Percentiles rank a stretch among this genome's conserved stretches.
Evolutionary conservation across 2,888 invertebrate genomes (phyloP).

Genomic region (Creontiades dilutus): DNA sequence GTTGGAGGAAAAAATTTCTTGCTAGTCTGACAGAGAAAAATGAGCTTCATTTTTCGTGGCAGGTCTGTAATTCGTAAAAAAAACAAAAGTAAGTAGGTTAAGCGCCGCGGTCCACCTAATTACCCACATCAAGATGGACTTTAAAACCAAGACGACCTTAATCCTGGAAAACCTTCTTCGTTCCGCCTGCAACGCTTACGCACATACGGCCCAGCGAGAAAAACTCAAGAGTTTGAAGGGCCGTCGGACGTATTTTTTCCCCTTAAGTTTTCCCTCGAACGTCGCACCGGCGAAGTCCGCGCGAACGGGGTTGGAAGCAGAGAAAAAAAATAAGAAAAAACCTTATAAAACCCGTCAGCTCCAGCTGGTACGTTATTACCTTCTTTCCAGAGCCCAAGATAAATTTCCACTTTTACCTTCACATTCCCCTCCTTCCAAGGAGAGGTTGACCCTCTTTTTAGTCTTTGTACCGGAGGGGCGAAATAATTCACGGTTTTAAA

Average conservation of each 20-base stretch:
- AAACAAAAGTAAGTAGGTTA: neutral
- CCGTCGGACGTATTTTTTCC: slow-evolving; percentile 13
- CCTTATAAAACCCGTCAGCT: slow-evolving; percentile 70
- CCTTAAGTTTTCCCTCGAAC: neutral
- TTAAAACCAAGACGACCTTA: neutral
- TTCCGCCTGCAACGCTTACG: neutral
- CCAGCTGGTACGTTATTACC: slow-evolving; percentile 70
- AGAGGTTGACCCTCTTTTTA: slow-evolving; percentile 53
- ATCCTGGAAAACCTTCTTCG: slow-evolving; percentile 40
- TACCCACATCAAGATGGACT: slow-evolving; percentile 6
- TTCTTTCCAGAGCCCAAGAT: slow-evolving; percentile 59
- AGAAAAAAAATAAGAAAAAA: no score
- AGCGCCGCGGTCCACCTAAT: neutral
- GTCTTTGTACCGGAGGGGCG: slow-evolving; percentile 47
- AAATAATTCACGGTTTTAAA: slow-evolving; percentile 67
- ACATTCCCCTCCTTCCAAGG: neutral
- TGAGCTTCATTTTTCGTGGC: no score
- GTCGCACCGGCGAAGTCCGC: slow-evolving; percentile 8
- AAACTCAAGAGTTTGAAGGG: slow-evolving; percentile 49
- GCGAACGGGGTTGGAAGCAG: slow-evolving; percentile 10
- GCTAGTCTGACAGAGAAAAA: no score
- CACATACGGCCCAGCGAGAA: no score
- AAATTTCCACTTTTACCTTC: slow-evolving; percentile 54
- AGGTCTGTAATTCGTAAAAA: neutral
- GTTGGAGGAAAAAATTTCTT: no score